Conservation (phyloP, 2,888 invertebrate genomes). For the Volucella zonaria region DNA sequence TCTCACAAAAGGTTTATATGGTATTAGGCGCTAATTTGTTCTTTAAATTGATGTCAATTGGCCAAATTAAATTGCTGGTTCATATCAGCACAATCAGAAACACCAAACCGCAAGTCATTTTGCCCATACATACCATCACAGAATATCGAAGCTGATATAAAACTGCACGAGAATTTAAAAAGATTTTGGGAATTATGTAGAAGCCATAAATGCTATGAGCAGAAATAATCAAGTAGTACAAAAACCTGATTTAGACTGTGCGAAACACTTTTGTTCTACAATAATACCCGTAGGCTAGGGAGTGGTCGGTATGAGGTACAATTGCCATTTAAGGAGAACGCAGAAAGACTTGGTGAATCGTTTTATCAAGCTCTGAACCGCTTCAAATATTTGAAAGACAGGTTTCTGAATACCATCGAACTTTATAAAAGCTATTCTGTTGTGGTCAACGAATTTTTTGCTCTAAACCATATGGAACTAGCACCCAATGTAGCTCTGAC, state of each 20-base stretch:
- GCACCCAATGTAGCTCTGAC: too few species aligned
- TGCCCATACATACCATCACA: background rate
- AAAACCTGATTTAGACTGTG: background rate
- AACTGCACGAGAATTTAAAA: background rate
- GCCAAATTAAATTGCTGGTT: constrained; percentile 29
- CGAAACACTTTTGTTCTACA: background rate
- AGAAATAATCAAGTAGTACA: background rate
- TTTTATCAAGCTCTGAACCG: too few species aligned
- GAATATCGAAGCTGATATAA: background rate
- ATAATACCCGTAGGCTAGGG: background rate
- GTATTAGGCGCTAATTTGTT: too few species aligned
- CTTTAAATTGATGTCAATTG: too few species aligned
- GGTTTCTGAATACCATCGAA: too few species aligned
- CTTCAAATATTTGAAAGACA: too few species aligned
- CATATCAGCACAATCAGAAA: constrained; percentile 21
- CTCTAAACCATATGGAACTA: too few species aligned
- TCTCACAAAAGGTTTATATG: too few species aligned
- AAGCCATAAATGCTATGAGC: background rate
- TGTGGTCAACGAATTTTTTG: too few species aligned
- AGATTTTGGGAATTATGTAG: background rate
- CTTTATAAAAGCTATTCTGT: too few species aligned
- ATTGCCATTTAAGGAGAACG: constrained; percentile 35
- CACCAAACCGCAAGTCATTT: background rate
- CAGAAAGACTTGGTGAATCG: background rate
- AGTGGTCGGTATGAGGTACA: constrained; percentile 21